Conservation (phyloP, 2,888 invertebrate species). For the Zelleria hepariella region DNA sequence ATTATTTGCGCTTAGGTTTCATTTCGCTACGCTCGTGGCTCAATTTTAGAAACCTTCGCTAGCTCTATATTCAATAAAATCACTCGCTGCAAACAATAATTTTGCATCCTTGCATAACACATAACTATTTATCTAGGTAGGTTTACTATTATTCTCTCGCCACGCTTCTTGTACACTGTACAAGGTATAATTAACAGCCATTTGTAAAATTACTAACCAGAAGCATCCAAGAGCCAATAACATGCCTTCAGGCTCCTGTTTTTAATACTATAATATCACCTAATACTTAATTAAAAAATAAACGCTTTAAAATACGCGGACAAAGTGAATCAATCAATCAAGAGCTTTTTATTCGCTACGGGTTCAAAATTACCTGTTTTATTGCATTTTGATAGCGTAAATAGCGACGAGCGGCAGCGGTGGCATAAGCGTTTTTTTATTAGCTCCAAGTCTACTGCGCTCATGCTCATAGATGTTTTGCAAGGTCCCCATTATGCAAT, state of each 20-base stretch:
- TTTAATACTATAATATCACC: neutral
- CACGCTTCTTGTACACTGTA: neutral
- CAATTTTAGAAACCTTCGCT: too few relatives aligned
- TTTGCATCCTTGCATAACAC: too few relatives aligned
- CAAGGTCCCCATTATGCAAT: too few relatives aligned
- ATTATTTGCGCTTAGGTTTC: too few relatives aligned
- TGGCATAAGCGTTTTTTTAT: too few relatives aligned
- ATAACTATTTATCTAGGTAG: too few relatives aligned
- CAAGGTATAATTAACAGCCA: neutral
- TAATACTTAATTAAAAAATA: neutral
- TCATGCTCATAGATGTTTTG: too few relatives aligned
- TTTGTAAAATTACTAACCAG: neutral
- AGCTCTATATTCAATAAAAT: too few relatives aligned
- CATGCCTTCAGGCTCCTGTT: neutral
- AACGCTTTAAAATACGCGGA: neutral
- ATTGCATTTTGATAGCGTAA: neutral
- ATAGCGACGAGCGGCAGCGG: neutral
- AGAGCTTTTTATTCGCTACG: neutral
- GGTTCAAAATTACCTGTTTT: neutral
- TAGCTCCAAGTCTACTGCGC: too few relatives aligned
- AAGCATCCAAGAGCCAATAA: neutral
- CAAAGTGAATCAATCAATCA: constrained; percentile 1
- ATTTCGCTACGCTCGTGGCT: too few relatives aligned
- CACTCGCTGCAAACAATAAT: too few relatives aligned
- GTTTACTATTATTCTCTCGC: neutral